phyloP scores from a whole-genome alignment of 2,113 vertebrate species.

The Tursiops truncatus region DNA sequence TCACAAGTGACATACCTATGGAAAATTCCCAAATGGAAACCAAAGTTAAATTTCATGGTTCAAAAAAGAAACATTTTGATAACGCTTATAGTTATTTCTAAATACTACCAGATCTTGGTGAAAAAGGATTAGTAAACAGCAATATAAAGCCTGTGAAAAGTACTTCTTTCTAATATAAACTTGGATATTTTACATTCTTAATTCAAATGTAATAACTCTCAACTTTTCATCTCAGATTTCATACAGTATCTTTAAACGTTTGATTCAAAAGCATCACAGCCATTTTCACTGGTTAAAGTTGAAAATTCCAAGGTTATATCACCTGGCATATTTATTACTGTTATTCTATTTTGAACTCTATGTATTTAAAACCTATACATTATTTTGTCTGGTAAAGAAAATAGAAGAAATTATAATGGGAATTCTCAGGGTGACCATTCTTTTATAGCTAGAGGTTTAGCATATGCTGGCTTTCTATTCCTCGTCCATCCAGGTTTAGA shows the following conservation, averaged over 20 bases:
- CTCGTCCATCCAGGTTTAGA: background rate
- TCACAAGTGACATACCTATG: background rate
- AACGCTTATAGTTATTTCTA: background rate
- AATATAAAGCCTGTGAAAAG: background rate
- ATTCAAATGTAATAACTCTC: background rate
- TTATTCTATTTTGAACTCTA: constrained; percentile 12
- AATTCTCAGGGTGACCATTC: background rate
- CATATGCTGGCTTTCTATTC: background rate
- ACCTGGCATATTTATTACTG: background rate
- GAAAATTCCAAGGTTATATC: background rate
- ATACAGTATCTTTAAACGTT: background rate
- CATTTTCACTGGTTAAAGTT: constrained; percentile 40
- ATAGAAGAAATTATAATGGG: background rate
- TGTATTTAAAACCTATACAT: background rate
- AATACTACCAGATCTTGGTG: background rate
- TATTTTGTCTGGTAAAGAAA: constrained; percentile 9
- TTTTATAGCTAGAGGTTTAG: background rate
- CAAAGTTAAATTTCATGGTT: constrained; percentile 27
- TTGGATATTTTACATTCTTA: background rate
- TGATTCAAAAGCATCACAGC: background rate
- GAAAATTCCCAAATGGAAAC: constrained; percentile 1
- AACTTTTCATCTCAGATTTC: constrained; percentile 35
- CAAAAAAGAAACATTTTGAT: constrained; percentile 29
- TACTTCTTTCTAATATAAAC: background rate
- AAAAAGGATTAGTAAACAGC: background rate